These are phyloP conservation scores for Arrhamphus sclerolepis DNA, from an alignment of 2,797 vertebrate genomes.

Conservation along the genomic window DNA sequence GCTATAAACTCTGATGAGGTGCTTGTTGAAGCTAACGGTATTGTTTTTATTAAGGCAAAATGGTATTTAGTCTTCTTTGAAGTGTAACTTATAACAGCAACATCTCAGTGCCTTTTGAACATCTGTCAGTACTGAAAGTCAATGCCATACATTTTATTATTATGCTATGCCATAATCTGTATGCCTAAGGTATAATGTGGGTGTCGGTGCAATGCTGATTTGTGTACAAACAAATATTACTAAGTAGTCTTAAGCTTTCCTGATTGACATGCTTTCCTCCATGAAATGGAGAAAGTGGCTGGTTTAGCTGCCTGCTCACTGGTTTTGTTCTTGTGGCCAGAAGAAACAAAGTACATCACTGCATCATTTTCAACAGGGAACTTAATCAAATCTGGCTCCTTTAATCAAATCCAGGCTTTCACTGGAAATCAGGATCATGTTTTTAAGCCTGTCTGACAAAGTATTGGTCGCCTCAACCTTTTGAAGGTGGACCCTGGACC, in stretches of 20 bases:
- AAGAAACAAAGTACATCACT: slow-evolving; percentile 10
- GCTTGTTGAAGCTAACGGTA: slow-evolving; percentile 42
- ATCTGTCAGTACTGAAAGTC: slow-evolving; percentile 13
- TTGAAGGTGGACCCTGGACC: too few relatives aligned
- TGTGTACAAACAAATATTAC: slow-evolving; percentile 37
- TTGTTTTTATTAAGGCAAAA: slow-evolving; percentile 26
- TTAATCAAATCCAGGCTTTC: not conserved
- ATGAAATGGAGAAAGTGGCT: slow-evolving; percentile 46
- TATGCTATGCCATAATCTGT: slow-evolving; percentile 27
- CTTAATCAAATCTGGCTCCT: not conserved
- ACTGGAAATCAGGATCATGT: not conserved
- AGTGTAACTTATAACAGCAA: slow-evolving; percentile 43
- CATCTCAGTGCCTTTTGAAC: slow-evolving; percentile 40
- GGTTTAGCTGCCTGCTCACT: slow-evolving; percentile 29
- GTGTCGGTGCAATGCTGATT: slow-evolving; percentile 63
- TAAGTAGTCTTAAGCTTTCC: slow-evolving; percentile 14
- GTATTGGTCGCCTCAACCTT: too few relatives aligned
- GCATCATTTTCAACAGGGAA: slow-evolving; percentile 10
- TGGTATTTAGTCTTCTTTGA: slow-evolving; percentile 38
- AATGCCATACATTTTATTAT: slow-evolving; percentile 27
- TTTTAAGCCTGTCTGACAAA: not conserved
- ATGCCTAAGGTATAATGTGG: slow-evolving; percentile 62
- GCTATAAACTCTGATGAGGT: not conserved
- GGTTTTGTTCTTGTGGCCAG: slow-evolving; percentile 14
- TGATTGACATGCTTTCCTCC: slow-evolving; percentile 17